These are phyloP conservation scores for Zaprionus camerounensis DNA, from an alignment of 1,140 invertebrate genomes.

Conservation along the genomic window DNA sequence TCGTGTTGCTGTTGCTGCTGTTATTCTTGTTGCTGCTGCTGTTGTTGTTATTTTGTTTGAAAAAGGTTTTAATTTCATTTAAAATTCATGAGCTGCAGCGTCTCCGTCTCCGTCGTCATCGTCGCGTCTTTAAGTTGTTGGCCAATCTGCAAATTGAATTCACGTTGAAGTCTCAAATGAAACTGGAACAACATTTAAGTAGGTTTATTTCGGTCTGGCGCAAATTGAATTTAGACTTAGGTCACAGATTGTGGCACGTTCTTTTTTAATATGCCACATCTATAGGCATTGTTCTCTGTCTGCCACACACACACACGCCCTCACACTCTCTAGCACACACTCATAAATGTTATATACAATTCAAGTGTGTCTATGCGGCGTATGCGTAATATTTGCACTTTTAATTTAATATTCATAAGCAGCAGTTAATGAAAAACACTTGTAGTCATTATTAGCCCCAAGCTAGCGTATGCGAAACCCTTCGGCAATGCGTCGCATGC, in stretches of 20 bases:
- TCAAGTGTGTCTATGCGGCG: slow-evolving; percentile 1
- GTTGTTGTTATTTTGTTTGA: slow-evolving; percentile 50
- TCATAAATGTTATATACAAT: too few relatives aligned
- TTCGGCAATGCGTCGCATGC: not conserved
- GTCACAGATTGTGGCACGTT: slow-evolving; percentile 29
- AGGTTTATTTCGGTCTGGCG: slow-evolving; percentile 58
- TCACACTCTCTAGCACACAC: not conserved
- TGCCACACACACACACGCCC: not conserved
- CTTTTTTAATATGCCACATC: slow-evolving; percentile 53
- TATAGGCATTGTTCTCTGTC: slow-evolving; percentile 53
- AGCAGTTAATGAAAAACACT: slow-evolving; percentile 81
- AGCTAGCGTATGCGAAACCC: not conserved
- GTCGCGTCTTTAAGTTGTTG: slow-evolving; percentile 31
- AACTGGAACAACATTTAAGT: slow-evolving; percentile 30
- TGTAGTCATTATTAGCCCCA: slow-evolving; percentile 56
- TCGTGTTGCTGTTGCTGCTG: slow-evolving; percentile 13
- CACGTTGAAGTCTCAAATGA: not conserved
- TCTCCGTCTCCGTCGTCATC: slow-evolving; percentile 20
- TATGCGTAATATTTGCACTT: slow-evolving; percentile 49
- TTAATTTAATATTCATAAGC: slow-evolving; percentile 83
- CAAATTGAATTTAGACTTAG: slow-evolving; percentile 61
- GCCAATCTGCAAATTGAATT: slow-evolving; percentile 59
- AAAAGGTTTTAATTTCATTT: slow-evolving; percentile 73
- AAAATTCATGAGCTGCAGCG: slow-evolving; percentile 74
- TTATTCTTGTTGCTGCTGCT: slow-evolving; percentile 33